phyloP scores from a whole-genome alignment of 1,140 invertebrate species.

The Asbolus verrucosus region DNA sequence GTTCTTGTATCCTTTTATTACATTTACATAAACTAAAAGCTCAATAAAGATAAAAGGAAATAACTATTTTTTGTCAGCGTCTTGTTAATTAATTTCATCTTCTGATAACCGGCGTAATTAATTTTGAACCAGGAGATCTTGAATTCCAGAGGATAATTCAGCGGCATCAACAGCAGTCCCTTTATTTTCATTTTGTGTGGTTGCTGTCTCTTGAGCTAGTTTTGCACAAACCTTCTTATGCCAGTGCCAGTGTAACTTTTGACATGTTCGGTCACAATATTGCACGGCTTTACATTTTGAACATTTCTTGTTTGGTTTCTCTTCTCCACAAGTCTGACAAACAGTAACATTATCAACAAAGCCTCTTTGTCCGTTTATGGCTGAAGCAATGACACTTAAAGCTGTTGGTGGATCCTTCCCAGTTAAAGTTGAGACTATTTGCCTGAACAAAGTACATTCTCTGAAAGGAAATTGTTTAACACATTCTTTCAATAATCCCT shows the following conservation, averaged over 20 bases:
- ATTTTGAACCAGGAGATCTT: conserved; percentile 50
- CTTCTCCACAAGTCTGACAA: conserved; percentile 91
- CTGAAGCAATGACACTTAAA: conserved; percentile 81
- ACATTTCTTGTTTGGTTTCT: conserved; percentile 91
- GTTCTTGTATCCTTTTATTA: too few relatives aligned
- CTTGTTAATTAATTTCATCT: too few relatives aligned
- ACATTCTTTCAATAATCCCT: conserved; percentile 84
- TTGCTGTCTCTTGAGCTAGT: conserved; percentile 63
- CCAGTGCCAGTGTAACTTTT: conserved; percentile 94
- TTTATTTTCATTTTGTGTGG: not conserved
- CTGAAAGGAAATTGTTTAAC: conserved; percentile 89
- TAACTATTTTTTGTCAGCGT: too few relatives aligned
- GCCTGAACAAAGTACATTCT: conserved; percentile 87
- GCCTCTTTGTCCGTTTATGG: conserved; percentile 90
- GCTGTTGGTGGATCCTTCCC: conserved; percentile 77
- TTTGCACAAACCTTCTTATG: conserved; percentile 90
- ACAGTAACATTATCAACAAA: conserved; percentile 77
- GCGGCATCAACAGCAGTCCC: conserved; percentile 47
- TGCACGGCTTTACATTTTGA: conserved; percentile 94
- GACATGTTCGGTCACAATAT: conserved; percentile 95
- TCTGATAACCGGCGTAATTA: too few relatives aligned
- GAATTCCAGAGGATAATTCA: conserved; percentile 52
- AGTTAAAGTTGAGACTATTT: conserved; percentile 82
- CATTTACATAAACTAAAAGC: too few relatives aligned
- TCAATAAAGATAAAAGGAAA: too few relatives aligned